Evolutionary conservation across 2,797 vertebrate genomes (phyloP), one percentile per base, ranked within the genome.

Genomic region (Manis javanica): DNA sequence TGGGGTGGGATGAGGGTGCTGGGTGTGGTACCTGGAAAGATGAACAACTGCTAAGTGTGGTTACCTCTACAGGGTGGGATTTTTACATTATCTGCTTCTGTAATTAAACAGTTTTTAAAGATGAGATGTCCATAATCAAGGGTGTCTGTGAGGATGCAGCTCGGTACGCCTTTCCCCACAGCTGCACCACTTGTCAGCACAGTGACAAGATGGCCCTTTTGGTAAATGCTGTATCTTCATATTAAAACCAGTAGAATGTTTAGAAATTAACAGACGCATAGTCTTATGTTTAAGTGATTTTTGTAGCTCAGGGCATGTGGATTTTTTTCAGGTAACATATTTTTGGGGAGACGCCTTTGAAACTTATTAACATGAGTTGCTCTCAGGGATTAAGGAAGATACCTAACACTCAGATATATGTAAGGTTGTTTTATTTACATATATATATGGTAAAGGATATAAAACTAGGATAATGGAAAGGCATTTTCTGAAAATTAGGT

Each of bases 1-100:
- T 37, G 21, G 21, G 42, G 18, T 19, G 18, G 51, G 19, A 11
- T 21, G 0, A 4, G 21, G 1, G 0, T 5, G 12, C 10, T 13
- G 3, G 18, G 12, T 37, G 4, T 24, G 31, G 6, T 34, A 69
- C 13, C 37, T 8, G 7, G n/a, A 34, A 89, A 64, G 31, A 61
- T 46, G 19, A 46, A 34, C 21, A 18, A n/a, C 61, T 72, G 13
- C 6, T 13, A 2, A 24, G 8, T 81, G 16, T 39, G 37, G 23
- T 49, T n/a, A 16, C 64, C 31, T 75, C 5, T 18, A 0, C 9
- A 3, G 5, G 19, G 4, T 39, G 29, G 34, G 34, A 39, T 68
- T n/a, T 57, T 82, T n/a, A 3, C 34, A 89, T 92, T 39, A 1
- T 19, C 5, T 59, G n/a, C 51, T 82, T 94, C 63, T 11, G 0